Evolutionary conservation across 2,113 vertebrate genomes (phyloP).

Genomic region (Albula glossodonta): DNA sequence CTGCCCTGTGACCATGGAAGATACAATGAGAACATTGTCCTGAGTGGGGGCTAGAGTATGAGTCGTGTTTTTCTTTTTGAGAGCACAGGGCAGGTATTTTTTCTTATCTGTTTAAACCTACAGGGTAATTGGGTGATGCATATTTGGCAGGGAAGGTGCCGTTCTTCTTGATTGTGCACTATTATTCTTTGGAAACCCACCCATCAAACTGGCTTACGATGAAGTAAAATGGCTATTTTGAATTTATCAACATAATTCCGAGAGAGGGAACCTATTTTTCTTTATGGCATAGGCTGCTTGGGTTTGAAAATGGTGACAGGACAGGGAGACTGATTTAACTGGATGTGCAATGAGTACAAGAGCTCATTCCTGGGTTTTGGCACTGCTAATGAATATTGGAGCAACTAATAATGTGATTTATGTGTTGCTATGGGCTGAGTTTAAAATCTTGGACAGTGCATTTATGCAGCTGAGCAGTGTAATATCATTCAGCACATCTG

Average conservation of each 20-base stretch:
- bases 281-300: conserved; percentile 1
- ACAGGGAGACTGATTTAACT: conserved; percentile 26
- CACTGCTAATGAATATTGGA: conserved; percentile 28
- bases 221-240: not conserved
- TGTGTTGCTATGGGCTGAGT: conserved; percentile 12
- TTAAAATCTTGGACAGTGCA: conserved; percentile 26
- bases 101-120: conserved; percentile 26
- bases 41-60: too few species aligned
- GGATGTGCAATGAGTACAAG: conserved; percentile 27
- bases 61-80: not conserved
- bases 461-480: conserved; percentile 22
- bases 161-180: not conserved
- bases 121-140: not conserved
- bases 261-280: conserved; percentile 28
- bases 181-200: not conserved
- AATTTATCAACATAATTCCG: not conserved
- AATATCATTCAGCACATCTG: conserved; percentile 23
- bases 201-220: not conserved
- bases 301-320: not conserved
- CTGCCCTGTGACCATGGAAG: not conserved
- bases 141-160: not conserved
- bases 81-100: not conserved
- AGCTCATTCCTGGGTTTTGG: conserved; percentile 4
- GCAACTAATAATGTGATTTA: conserved; percentile 33
- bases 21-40: conserved; percentile 23